Evolutionary conservation across 2,113 vertebrate species (phyloP).

Genomic region (Mesembrinibis cayennensis): DNA sequence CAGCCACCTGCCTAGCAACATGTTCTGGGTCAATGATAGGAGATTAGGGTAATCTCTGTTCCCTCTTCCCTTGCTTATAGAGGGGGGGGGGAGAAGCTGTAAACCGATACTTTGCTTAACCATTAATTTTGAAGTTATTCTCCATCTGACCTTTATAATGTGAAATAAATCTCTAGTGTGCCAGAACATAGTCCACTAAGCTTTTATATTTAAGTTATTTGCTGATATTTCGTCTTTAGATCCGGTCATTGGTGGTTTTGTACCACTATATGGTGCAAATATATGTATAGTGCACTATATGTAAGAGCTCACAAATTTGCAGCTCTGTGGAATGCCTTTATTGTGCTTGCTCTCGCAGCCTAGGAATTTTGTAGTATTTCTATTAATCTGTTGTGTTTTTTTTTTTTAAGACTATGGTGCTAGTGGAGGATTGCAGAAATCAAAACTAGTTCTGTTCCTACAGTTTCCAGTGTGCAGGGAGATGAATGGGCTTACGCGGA

Average conservation of each 20-base stretch:
- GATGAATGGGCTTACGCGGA: not conserved
- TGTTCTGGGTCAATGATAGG: slow-evolving; percentile 52
- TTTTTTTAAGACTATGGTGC: not conserved
- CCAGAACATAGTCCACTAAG: not conserved
- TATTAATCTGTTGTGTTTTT: not conserved
- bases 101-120: slow-evolving; percentile 26
- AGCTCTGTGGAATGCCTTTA: not conserved
- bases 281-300: no score
- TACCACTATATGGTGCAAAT: no score
- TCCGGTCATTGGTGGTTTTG: not conserved
- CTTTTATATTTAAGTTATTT: not conserved
- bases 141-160: not conserved
- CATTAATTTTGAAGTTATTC: slow-evolving; percentile 21
- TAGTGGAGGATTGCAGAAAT: not conserved
- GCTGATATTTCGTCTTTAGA: not conserved
- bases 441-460: not conserved
- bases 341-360: not conserved
- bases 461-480: not conserved
- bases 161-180: not conserved
- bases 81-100: not conserved
- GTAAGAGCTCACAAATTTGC: not conserved
- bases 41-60: slow-evolving; percentile 16
- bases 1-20: slow-evolving; percentile 66
- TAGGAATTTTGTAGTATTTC: not conserved
- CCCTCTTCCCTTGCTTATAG: not conserved